Evolutionary conservation across 2,113 vertebrate species (phyloP).

Genomic region (Phrynosoma blainvillii): DNA sequence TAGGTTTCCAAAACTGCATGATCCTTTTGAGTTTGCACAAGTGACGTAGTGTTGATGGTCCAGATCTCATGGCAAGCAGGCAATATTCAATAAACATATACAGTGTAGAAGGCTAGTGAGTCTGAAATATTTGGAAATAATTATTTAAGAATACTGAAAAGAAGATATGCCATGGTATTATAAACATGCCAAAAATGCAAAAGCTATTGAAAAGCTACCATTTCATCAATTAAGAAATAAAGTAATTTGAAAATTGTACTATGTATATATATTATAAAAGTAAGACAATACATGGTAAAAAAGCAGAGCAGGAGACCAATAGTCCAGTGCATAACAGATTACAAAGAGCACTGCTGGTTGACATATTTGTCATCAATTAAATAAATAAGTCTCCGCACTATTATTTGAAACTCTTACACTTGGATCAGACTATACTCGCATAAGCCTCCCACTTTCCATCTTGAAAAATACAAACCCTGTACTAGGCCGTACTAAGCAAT

Average conservation of each 20-base stretch:
- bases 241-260: not conserved
- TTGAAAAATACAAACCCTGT: not conserved
- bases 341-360: no score
- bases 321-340: not conserved
- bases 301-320: not conserved
- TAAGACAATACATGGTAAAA: not conserved
- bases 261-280: not conserved
- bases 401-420: no score
- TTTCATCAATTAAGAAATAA: not conserved
- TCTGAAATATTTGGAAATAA: not conserved
- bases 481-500: not conserved
- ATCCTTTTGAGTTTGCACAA: not conserved
- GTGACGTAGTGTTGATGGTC: not conserved
- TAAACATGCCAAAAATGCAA: not conserved
- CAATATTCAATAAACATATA: not conserved
- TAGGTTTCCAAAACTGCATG: not conserved
- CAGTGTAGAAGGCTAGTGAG: not conserved
- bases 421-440: no score
- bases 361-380: no score
- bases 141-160: not conserved
- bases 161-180: not conserved
- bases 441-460: not conserved
- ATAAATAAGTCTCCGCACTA: no score
- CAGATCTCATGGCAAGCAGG: not conserved
- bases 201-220: not conserved